These are phyloP conservation scores for Montipora capitata DNA, from an alignment of 92 coral and sea anemone genomes.

Conservation along the genomic window DNA sequence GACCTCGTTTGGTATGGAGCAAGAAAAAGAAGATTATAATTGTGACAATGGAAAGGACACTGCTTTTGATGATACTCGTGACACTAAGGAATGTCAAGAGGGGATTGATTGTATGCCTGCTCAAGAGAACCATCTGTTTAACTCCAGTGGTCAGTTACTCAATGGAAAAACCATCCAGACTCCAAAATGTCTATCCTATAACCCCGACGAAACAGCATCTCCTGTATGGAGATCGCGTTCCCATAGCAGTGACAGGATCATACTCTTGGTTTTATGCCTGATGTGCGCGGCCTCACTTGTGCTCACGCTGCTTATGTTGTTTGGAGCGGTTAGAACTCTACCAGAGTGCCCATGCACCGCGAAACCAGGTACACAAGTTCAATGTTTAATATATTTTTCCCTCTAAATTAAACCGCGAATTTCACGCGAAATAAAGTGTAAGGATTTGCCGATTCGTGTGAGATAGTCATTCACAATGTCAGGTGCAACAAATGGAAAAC, in stretches of 20 bases:
- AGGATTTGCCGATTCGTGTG: too few relatives aligned
- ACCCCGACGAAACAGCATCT: background rate
- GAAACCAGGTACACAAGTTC: slow-evolving; percentile 20
- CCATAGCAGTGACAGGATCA: slow-evolving; percentile 10
- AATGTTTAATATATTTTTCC: background rate
- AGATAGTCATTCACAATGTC: too few relatives aligned
- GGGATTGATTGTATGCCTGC: background rate
- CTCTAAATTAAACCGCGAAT: background rate
- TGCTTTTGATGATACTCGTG: background rate
- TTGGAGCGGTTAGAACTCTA: slow-evolving; percentile 11
- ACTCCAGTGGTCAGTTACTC: background rate
- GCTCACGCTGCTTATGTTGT: slow-evolving; percentile 29
- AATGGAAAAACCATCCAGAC: background rate
- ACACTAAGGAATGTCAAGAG: slow-evolving; percentile 31
- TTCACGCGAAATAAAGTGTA: too few relatives aligned
- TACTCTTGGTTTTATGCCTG: slow-evolving; percentile 17
- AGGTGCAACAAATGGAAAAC: too few relatives aligned
- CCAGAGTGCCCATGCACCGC: slow-evolving; percentile 12
- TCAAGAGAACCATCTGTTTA: background rate
- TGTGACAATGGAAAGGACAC: slow-evolving; percentile 2
- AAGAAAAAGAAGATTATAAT: background rate
- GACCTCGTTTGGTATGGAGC: background rate
- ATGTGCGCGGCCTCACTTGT: slow-evolving; percentile 24
- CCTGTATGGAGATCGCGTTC: background rate
- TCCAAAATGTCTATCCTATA: background rate